These are phyloP conservation scores for Cerastis leucographa DNA, from an alignment of 2,888 invertebrate genomes.

Conservation along the genomic window DNA sequence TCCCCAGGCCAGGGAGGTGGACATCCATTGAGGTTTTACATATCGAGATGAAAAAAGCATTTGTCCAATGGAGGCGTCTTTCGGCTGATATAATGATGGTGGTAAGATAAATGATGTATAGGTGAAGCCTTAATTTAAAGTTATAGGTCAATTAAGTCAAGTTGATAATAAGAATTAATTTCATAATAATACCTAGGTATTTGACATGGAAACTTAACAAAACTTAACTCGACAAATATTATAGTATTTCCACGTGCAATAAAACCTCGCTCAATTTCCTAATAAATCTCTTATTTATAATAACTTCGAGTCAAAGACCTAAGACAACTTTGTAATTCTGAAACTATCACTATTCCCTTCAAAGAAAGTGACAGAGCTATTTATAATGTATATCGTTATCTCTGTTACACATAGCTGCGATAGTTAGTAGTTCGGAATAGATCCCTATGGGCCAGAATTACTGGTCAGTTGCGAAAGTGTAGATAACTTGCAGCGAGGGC, in stretches of 20 bases:
- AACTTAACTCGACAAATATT: neutral
- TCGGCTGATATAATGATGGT: neutral
- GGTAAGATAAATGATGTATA: neutral
- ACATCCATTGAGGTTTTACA: too few relatives aligned
- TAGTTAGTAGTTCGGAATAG: conserved; percentile 56
- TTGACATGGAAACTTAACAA: neutral
- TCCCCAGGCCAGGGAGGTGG: too few relatives aligned
- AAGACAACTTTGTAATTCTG: conserved; percentile 49
- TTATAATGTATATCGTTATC: conserved; percentile 18
- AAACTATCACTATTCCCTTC: conserved; percentile 54
- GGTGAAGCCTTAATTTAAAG: neutral
- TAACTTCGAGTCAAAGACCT: conserved; percentile 52
- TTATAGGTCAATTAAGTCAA: too few relatives aligned
- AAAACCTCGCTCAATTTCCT: conserved; percentile 33
- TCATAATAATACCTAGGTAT: too few relatives aligned
- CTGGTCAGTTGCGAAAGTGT: conserved; percentile 62
- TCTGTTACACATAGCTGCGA: conserved; percentile 26
- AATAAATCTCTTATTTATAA: conserved; percentile 46
- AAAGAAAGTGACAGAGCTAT: conserved; percentile 40
- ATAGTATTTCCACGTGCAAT: neutral
- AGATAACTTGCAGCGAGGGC: conserved; percentile 51
- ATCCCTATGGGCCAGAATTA: conserved; percentile 52
- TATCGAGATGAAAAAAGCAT: neutral
- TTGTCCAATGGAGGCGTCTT: neutral
- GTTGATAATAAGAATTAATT: too few relatives aligned